phyloP scores from a whole-genome alignment of 1,140 invertebrate species.

The Bilobella aurantiaca region DNA sequence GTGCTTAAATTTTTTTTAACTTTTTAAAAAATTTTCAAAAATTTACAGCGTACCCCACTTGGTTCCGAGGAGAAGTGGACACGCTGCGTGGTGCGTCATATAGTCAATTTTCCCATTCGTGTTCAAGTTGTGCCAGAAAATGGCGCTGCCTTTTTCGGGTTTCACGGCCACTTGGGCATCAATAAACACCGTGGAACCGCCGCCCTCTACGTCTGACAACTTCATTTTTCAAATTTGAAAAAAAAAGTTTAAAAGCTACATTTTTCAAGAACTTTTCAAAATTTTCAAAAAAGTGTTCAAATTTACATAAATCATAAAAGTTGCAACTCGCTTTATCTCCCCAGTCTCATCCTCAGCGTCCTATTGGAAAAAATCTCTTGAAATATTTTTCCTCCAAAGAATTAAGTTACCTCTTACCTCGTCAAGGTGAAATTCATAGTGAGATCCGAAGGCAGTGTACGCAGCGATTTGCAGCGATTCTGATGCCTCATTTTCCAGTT shows the following conservation, averaged over 20 bases:
- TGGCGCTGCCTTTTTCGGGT: background rate
- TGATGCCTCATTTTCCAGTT: no score
- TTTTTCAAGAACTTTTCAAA: no score
- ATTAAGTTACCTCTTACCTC: no score
- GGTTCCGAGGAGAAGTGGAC: background rate
- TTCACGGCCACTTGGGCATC: background rate
- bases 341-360: background rate
- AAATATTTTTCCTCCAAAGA: background rate
- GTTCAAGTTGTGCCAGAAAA: background rate
- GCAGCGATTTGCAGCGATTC: no score
- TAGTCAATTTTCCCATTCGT: background rate
- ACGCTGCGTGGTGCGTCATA: background rate
- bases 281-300: background rate
- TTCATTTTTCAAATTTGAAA: no score
- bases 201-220: background rate
- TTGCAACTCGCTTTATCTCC: background rate
- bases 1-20: background rate
- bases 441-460: no score
- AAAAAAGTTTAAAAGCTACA: background rate
- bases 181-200: background rate
- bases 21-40: no score
- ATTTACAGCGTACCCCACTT: background rate
- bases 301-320: background rate
- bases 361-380: background rate
- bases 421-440: no score